phyloP scores from a whole-genome alignment of 2,888 invertebrate species.

The Pammene aurita region DNA sequence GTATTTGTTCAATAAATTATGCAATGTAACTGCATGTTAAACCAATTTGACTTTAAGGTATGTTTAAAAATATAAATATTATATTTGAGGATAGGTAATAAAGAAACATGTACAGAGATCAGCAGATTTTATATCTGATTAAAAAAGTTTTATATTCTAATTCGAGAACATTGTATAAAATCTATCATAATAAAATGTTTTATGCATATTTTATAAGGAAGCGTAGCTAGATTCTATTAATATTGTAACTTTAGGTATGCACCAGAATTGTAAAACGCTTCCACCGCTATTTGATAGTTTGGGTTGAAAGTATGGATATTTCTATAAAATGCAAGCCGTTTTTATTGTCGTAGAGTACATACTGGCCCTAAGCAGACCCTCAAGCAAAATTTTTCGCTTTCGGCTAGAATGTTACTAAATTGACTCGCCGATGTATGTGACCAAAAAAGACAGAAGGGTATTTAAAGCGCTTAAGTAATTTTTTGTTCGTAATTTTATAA shows the following conservation, averaged over 20 bases:
- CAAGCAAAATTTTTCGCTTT: not conserved
- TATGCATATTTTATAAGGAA: slow-evolving; percentile 7
- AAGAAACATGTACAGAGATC: not conserved
- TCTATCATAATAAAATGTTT: slow-evolving; percentile 11
- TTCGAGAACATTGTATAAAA: slow-evolving; percentile 13
- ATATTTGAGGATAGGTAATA: slow-evolving; percentile 14
- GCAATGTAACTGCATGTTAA: slow-evolving; percentile 19
- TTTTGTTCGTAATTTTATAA: not conserved
- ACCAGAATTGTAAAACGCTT: not conserved
- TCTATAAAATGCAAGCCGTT: too few species aligned
- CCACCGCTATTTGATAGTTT: too few species aligned
- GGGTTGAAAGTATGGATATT: too few species aligned
- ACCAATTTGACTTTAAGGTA: slow-evolving; percentile 16
- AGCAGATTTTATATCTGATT: slow-evolving; percentile 24
- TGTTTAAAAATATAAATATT: slow-evolving; percentile 17
- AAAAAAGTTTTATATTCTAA: slow-evolving; percentile 20
- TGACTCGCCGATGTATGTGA: not conserved
- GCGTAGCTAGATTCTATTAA: slow-evolving; percentile 2
- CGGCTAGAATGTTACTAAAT: not conserved
- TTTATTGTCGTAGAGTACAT: too few species aligned
- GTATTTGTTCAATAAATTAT: slow-evolving; percentile 12
- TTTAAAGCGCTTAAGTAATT: not conserved
- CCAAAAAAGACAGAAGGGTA: not conserved
- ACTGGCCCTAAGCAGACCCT: too few species aligned
- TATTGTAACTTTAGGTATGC: not conserved